phyloP scores from a whole-genome alignment of 30 jellyfish, hydroid and myxozoan species.

The Mastigias papua region DNA sequence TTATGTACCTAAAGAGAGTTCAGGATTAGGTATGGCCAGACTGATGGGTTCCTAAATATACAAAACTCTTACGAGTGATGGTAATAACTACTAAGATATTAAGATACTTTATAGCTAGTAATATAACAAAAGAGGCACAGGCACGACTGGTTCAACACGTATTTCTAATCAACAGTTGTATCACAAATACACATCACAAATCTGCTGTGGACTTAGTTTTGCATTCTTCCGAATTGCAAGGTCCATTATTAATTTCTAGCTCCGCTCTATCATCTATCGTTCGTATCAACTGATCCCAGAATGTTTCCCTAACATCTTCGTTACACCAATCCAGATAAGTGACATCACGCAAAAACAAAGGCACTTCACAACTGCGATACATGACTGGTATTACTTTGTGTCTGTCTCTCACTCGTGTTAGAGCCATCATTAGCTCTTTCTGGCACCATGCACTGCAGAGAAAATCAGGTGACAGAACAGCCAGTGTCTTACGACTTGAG shows the following conservation, averaged over 20 bases:
- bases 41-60: too few species aligned
- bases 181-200: too few species aligned
- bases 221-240: not conserved
- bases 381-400: constrained; percentile 84
- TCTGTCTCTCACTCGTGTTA: constrained; percentile 45
- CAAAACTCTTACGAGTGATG: too few species aligned
- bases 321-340: constrained; percentile 92
- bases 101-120: too few species aligned
- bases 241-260: not conserved
- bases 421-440: constrained; percentile 84
- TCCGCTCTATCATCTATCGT: constrained; percentile 46
- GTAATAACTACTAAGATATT: too few species aligned
- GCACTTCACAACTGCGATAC: constrained; percentile 83
- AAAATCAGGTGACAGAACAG: constrained; percentile 91
- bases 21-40: too few species aligned
- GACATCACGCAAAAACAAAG: constrained; percentile 48
- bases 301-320: constrained; percentile 78
- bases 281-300: constrained; percentile 81
- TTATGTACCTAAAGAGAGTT: too few species aligned
- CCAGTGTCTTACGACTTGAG: constrained; percentile 85
- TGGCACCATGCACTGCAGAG: constrained; percentile 76
- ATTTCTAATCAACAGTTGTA: too few species aligned
- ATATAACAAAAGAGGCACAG: too few species aligned
- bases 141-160: too few species aligned
- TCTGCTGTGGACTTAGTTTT: not conserved